Percentiles rank a stretch among this genome's conserved stretches.
These are phyloP conservation scores for Aramus guarauna DNA, from an alignment of 2,113 vertebrate genomes.

Conservation along the genomic window DNA sequence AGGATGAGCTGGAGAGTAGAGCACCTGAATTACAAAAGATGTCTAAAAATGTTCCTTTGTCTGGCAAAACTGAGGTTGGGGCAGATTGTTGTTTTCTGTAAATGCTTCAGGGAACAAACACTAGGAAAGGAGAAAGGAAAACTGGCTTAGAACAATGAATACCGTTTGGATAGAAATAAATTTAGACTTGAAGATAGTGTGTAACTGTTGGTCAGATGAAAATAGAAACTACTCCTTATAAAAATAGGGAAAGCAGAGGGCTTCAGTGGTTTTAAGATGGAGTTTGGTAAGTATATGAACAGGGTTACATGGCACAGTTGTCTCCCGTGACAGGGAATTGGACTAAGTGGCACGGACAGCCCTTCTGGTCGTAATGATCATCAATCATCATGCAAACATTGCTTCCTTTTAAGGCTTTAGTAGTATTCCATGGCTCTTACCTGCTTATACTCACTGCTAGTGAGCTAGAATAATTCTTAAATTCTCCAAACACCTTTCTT, in stretches of 20 bases:
- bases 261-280: not conserved
- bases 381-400: not conserved
- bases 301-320: not conserved
- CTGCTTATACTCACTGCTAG: not conserved
- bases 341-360: not conserved
- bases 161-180: not conserved
- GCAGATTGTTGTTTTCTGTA: not conserved
- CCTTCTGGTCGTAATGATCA: not conserved
- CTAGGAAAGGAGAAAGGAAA: not conserved
- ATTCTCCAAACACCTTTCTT: not conserved
- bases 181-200: not conserved
- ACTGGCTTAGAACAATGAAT: not conserved
- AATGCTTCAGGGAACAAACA: not conserved
- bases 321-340: not conserved
- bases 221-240: not conserved
- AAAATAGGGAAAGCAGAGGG: not conserved
- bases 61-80: not conserved
- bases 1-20: not conserved
- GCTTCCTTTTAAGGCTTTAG: not conserved
- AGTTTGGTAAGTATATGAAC: not conserved
- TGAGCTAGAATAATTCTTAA: not conserved
- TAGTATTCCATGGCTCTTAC: not conserved
- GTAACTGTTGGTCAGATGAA: not conserved
- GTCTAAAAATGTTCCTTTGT: not conserved
- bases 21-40: not conserved